These are phyloP conservation scores for Mythimna ferrago DNA, from an alignment of 2,888 invertebrate species.

Conservation along the genomic window DNA sequence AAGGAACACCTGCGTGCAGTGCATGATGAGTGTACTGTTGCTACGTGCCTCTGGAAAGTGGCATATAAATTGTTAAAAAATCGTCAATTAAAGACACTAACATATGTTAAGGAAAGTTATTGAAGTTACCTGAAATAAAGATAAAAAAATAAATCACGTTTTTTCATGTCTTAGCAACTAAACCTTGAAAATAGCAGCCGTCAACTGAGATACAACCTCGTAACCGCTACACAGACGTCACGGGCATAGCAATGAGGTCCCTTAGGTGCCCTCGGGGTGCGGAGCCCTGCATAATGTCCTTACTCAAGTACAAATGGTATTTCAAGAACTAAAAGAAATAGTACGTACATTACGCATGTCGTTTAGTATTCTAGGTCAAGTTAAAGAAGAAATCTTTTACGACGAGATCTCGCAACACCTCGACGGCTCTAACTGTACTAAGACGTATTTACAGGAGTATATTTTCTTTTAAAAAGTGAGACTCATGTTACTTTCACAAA, in stretches of 20 bases:
- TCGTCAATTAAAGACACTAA: too few relatives aligned
- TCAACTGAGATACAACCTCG: neutral
- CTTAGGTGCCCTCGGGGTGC: neutral
- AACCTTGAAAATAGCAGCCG: neutral
- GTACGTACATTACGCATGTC: neutral
- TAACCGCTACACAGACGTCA: constrained; percentile 10
- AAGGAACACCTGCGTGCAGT: too few relatives aligned
- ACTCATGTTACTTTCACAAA: constrained; percentile 21
- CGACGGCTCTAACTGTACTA: neutral
- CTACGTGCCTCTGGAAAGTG: too few relatives aligned
- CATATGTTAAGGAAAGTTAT: too few relatives aligned
- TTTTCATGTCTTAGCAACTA: neutral
- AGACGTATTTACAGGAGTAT: neutral
- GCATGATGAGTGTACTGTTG: too few relatives aligned
- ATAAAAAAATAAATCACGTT: neutral
- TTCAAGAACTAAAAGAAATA: constrained; percentile 6
- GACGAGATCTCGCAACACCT: constrained; percentile 7
- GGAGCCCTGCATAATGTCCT: neutral
- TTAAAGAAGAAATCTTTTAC: constrained; percentile 16
- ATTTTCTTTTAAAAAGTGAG: constrained; percentile 4
- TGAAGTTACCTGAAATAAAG: too few relatives aligned
- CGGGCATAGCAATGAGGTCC: constrained; percentile 11
- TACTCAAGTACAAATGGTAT: constrained; percentile 8
- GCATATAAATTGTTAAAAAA: too few relatives aligned
- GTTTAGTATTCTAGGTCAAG: constrained; percentile 9